Evolutionary conservation across 2,113 vertebrate species (phyloP), one percentile per base, ranked within the genome.

Genomic region (Aptenodytes forsteri): DNA sequence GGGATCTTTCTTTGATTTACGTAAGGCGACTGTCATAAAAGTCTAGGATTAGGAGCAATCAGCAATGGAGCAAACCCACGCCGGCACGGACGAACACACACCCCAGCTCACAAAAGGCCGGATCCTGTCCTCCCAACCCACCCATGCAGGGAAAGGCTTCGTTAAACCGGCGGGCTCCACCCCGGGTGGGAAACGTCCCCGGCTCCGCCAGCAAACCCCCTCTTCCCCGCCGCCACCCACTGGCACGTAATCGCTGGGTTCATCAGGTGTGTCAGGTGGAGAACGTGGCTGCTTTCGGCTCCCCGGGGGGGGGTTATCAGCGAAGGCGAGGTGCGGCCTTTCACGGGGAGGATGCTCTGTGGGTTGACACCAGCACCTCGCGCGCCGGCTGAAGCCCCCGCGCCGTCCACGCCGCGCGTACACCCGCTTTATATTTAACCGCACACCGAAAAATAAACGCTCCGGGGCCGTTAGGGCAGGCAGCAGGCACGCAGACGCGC

Each of bases 321-420:
- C 13, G 67, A 70, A 42, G 40, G 62, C 34, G 36, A 83, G 49
- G 64, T 13, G 27, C 61, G 44, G 77, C 15, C 38, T 36, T 26
- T 55, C 46, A 22, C 10, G 5, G 29, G 6, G 30, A 32, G 32
- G 46, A 36, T 14, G 58, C 34, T 84, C 22, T 19, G 44, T 1
- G 27, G 10, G 16, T 22, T 56, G 7, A n/a, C 56, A 19, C 7
- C 30, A 10, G 38, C 8, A 16, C 72, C 66, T 54, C 0, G 0
- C 22, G 16, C 18, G 27, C 44, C 7, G 15, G 2, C 27, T 6
- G 42, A 29, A n/a, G 76, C 13, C 49, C 10, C 3, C 7, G 21
- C 2, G 25, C 9, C 5, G 3, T 5, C 44, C 12, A 72, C 30
- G 10, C 38, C 14, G 40, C 34, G 30, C 16, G 6, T 9, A 19